Conservation (phyloP, 2,113 vertebrate species). For the Ahaetulla prasina region DNA sequence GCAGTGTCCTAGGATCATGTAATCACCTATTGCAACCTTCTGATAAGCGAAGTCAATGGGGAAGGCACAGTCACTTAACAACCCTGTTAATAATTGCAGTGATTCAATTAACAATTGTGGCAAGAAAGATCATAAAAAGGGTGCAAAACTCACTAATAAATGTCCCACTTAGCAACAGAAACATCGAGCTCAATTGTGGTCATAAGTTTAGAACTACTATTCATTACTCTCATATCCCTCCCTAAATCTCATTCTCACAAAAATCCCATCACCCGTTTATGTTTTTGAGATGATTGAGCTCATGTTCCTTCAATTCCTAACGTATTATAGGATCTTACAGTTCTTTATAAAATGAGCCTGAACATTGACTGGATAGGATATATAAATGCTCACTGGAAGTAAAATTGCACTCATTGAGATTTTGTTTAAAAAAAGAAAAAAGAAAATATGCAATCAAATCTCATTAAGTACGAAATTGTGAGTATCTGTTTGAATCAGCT, state of each 20-base stretch:
- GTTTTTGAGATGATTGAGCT: not conserved
- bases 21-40: too few relatives aligned
- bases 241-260: not conserved
- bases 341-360: not conserved
- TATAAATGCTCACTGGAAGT: not conserved
- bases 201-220: too few relatives aligned
- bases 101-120: too few relatives aligned
- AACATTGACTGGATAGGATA: not conserved
- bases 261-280: not conserved
- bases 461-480: conserved; percentile 22
- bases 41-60: too few relatives aligned
- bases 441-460: conserved; percentile 8
- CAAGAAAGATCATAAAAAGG: too few relatives aligned
- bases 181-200: too few relatives aligned
- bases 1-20: too few relatives aligned
- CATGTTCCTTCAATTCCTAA: not conserved
- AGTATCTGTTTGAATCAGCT: conserved; percentile 15
- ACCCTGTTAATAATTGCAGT: too few relatives aligned
- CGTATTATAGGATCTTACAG: not conserved
- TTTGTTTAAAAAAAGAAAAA: too few relatives aligned
- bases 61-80: too few relatives aligned
- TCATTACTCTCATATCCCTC: not conserved
- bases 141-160: too few relatives aligned
- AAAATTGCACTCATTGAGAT: not conserved
- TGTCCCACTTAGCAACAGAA: too few relatives aligned